Evolutionary conservation across 2,797 vertebrate genomes (phyloP).

Genomic region (Crypturellus tataupa): DNA sequence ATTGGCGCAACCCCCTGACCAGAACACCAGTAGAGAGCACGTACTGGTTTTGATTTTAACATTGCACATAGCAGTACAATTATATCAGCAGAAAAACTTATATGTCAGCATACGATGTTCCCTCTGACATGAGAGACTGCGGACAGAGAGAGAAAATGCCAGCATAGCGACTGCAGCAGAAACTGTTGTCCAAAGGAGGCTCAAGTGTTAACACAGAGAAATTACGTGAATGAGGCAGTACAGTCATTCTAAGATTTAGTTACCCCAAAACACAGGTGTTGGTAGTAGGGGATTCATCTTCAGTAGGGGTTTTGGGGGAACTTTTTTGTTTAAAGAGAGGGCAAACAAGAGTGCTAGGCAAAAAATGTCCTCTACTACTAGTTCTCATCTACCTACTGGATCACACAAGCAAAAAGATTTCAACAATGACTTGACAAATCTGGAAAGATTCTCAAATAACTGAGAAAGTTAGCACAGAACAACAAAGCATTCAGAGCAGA

Average conservation of each 20-base stretch:
- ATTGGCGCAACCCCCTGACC: not conserved
- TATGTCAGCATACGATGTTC: not conserved
- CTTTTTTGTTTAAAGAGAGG: not conserved
- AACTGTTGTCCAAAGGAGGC: not conserved
- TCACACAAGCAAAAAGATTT: not conserved
- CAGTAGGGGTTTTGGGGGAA: fast-evolving
- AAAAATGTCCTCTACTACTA: not conserved
- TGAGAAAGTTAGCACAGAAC: not conserved
- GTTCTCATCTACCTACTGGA: not conserved
- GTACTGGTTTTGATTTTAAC: not conserved
- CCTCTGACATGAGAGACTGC: not conserved
- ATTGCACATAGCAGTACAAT: not conserved
- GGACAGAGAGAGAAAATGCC: not conserved
- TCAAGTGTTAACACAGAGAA: not conserved
- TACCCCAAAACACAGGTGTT: not conserved
- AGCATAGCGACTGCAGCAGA: not conserved
- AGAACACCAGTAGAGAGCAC: not conserved
- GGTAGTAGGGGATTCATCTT: not conserved
- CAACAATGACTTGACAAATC: not conserved
- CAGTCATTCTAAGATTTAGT: not conserved
- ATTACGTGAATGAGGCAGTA: not conserved
- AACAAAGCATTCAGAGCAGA: not conserved
- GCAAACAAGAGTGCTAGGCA: not conserved
- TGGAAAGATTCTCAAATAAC: not conserved
- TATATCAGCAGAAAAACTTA: not conserved